Evolutionary conservation across 2,113 vertebrate genomes (phyloP), one percentile per base, ranked within the genome.

Genomic region (Gracilinanus agilis): DNA sequence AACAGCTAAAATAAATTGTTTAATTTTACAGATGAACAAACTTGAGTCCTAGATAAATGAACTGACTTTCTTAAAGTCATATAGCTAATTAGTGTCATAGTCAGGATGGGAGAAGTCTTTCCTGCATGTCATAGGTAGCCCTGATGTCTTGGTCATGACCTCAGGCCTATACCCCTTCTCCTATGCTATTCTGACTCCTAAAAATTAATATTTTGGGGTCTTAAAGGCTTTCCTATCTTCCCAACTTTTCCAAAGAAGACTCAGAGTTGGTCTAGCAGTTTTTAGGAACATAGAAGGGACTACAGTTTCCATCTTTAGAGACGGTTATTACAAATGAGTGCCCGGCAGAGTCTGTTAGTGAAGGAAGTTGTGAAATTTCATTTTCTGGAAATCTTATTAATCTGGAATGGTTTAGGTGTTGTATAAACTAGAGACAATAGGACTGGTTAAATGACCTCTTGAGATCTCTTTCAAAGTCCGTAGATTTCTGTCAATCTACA

Each of bases 221-320:
- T 88, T 16, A 19, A 61, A 55, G 29, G 75, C 19, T 55, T n/a
- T 61, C 49, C n/a, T 6, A 34, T 29, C 55, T 53, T 44, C 44
- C 91, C 13, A 19, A 21, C n/a, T n/a, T 19, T 75, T 75, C 6
- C 16, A 75, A 34, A 83, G 67, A 83, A 83, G n/a, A 83, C 6
- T 83, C 34, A 75, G 67, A 40, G 16, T 83, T 83, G 34, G 40
- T 2, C 2, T 7, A 83, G 67, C n/a, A 40, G 19, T 40, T 19
- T 96, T 89, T 92, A 93, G 93, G 93, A 94, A 90, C 93, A 29
- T 49, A 27, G 24, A 54, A 92, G 0, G 29, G 9, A 88, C 96
- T 40, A 83, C n/a, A 40, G n/a, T 40, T 83, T 83, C 67, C n/a
- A 83, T 92, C 89, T 92, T 90, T 13, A 89, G 90, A 96, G 44